phyloP scores from a whole-genome alignment of 2,797 vertebrate species.

The Decapterus maruadsi region DNA sequence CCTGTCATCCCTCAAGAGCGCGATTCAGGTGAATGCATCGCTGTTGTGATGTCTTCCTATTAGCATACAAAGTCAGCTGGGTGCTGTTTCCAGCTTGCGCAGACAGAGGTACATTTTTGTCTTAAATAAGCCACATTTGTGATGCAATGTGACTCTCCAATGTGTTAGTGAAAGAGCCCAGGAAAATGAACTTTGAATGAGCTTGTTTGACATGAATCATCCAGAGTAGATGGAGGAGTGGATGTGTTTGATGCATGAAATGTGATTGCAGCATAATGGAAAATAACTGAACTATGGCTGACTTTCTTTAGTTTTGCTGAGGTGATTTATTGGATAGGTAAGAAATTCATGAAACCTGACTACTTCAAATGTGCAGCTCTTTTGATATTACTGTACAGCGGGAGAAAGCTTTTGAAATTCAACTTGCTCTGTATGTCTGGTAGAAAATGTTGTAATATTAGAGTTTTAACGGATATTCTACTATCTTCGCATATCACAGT shows the following conservation, averaged over 20 bases:
- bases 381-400: constrained; percentile 39
- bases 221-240: constrained; percentile 53
- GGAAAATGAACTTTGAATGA: constrained; percentile 75
- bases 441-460: constrained; percentile 31
- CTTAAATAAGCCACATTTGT: constrained; percentile 66
- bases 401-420: constrained; percentile 17
- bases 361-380: constrained; percentile 17
- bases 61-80: constrained; percentile 59
- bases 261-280: constrained; percentile 42
- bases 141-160: constrained; percentile 47
- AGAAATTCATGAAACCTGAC: constrained; percentile 4
- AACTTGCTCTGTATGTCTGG: constrained; percentile 13
- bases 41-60: constrained; percentile 43
- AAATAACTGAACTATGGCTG: constrained; percentile 43
- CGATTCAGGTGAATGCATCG: constrained; percentile 50
- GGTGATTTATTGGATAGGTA: constrained; percentile 46
- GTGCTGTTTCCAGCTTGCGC: constrained; percentile 50
- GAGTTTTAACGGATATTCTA: constrained; percentile 6
- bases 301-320: constrained; percentile 44
- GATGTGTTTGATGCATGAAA: constrained; percentile 57
- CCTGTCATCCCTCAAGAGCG: constrained; percentile 48
- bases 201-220: constrained; percentile 71
- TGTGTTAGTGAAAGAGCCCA: constrained; percentile 33
- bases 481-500: background rate
- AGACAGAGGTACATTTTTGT: constrained; percentile 34